Evolutionary conservation across 2,797 vertebrate species (phyloP).

Genomic region (Presbytis comata): DNA sequence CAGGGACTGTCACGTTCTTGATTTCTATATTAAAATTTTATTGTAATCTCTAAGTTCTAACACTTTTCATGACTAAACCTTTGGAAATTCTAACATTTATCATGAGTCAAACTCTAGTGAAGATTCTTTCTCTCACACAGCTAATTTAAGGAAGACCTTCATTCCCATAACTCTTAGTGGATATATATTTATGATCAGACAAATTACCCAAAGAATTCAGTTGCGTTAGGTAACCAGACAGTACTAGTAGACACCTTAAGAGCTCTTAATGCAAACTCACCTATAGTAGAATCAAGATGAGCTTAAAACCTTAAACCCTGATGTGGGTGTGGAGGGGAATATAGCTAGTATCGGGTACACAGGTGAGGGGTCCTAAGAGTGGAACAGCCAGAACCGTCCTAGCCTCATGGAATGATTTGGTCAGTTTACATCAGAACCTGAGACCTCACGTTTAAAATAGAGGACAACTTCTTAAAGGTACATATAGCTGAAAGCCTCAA

Average conservation of each 20-base stretch:
- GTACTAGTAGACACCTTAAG: background rate
- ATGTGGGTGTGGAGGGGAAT: background rate
- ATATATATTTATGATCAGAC: background rate
- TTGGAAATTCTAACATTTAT: background rate
- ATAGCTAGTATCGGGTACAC: background rate
- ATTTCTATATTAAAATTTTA: conserved; percentile 39
- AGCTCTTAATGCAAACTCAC: background rate
- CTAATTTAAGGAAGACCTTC: conserved; percentile 36
- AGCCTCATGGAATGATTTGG: background rate
- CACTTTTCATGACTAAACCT: conserved; percentile 15
- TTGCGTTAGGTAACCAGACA: background rate
- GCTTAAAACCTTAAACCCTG: conserved; percentile 9
- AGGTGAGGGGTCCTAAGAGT: background rate
- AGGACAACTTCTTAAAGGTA: conserved; percentile 4
- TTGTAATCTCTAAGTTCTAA: conserved; percentile 29
- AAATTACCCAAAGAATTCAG: conserved; percentile 21
- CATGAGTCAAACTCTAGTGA: background rate
- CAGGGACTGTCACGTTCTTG: background rate
- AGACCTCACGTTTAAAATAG: background rate
- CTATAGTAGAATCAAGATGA: background rate
- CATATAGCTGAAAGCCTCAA: conserved; percentile 29
- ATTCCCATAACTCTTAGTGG: background rate
- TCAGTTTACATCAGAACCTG: background rate
- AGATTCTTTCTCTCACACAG: background rate
- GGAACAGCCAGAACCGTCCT: background rate